These are phyloP conservation scores for Lagopus leucura DNA, from an alignment of 2,113 vertebrate genomes.

Conservation along the genomic window DNA sequence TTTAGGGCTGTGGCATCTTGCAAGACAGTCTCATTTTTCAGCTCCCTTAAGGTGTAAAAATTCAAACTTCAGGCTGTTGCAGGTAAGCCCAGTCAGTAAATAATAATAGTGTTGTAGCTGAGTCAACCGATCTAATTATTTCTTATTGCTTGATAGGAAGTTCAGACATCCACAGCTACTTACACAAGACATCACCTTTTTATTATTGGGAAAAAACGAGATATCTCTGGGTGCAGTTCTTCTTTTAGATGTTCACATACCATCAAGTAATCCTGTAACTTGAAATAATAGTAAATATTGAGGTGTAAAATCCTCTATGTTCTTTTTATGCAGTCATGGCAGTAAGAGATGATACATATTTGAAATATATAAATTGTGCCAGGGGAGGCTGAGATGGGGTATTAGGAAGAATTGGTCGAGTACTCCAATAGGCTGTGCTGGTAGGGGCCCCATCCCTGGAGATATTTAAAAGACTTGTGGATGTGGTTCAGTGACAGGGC, in stretches of 20 bases:
- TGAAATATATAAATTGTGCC: not conserved
- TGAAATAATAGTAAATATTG: not conserved
- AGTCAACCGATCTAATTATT: slow-evolving; percentile 48
- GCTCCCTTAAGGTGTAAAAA: not conserved
- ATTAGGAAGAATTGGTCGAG: not conserved
- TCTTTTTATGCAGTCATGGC: not conserved
- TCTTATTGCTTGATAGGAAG: slow-evolving; percentile 8
- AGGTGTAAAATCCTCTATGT: not conserved
- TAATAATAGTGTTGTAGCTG: slow-evolving; percentile 8
- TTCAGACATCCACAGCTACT: slow-evolving; percentile 5
- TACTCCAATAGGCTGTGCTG: not conserved
- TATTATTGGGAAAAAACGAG: not conserved
- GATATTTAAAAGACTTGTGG: not conserved
- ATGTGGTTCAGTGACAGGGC: not conserved
- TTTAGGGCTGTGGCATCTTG: not conserved
- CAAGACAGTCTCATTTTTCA: not conserved
- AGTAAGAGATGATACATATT: not conserved
- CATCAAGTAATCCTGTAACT: not conserved
- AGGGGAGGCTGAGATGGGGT: not conserved
- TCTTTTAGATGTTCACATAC: not conserved
- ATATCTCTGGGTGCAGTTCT: not conserved
- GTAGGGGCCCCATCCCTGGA: not conserved
- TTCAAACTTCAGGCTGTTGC: not conserved
- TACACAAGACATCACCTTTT: slow-evolving; percentile 14
- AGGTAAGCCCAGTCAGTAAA: slow-evolving; percentile 7